Base-by-base conservation (phyloP, 1,140 invertebrate genomes). In the Drosophila simulans region DNA sequence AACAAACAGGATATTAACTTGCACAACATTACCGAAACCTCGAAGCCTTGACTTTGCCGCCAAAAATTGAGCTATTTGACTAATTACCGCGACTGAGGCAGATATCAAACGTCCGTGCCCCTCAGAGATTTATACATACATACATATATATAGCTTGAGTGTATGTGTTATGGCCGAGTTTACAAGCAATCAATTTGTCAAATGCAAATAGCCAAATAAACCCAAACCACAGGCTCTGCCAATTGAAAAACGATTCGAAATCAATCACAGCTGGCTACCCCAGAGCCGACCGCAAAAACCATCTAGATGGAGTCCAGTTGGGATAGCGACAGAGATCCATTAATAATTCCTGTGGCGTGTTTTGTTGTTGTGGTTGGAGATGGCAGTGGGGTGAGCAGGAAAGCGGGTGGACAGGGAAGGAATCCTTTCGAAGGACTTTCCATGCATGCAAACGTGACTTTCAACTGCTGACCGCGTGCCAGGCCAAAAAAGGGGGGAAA, bases 221-320 rank as follows among this genome's bases (percentile, higher is more conserved):
- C 84, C 84, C 62, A 76, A 64, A 70, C 46, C 58, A 20, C 34
- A 34, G n/a, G 43, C 56, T 66, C 64, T 84, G 80, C 84, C 89
- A 91, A 91, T 91, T 91, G 89, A 91, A 91, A 91, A 91, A 91
- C 89, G 89, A 91, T 91, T 89, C 80, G 82, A 91, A 91, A 91
- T 91, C 89, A 91, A 91, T 91, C 89, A 91, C 85, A 91, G 80
- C 69, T 63, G 59, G 80, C 62, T 20, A 57, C 22, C 39, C 34
- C 34, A 31, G 13, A 20, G 15, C 13, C 46, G 42, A 64, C 62
- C 62, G 46, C 68, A 71, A 65, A 71, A 70, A 40, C 54, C 45
- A 69, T 53, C 40, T 48, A 60, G 66, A 49, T 60, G 57, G 4
- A 58, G 72, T 48, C 35, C 42, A 55, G 53, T 40, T 59, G 58